Percentiles rank a stretch among this genome's conserved stretches.
Conservation (phyloP, 1,140 invertebrate species). For the Drosophila subpulchrella region DNA sequence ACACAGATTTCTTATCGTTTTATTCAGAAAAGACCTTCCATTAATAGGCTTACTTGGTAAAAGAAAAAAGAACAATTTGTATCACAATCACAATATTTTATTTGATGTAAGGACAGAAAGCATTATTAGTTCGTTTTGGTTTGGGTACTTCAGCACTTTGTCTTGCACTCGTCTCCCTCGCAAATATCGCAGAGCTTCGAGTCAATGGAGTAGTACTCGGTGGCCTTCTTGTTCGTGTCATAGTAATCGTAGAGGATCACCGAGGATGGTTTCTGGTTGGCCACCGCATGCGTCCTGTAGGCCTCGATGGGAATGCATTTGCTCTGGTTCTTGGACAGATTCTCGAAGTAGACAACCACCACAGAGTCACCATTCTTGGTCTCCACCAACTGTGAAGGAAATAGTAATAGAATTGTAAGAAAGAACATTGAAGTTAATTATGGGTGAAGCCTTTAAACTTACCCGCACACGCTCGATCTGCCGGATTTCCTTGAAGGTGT, state of each 20-base stretch:
- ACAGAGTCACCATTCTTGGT: constrained; percentile 90
- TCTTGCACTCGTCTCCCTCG: constrained; percentile 59
- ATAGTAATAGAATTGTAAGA: background rate
- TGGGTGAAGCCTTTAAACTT: constrained; percentile 13
- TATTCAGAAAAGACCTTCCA: no score
- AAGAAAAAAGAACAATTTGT: background rate
- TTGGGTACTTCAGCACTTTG: constrained; percentile 36
- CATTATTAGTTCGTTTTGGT: constrained; percentile 23
- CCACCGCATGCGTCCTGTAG: constrained; percentile 92
- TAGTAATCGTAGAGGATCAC: constrained; percentile 96
- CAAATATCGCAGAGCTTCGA: constrained; percentile 77
- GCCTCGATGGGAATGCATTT: constrained; percentile 94
- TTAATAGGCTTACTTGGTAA: no score
- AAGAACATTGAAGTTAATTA: background rate
- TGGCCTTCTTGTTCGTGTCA: constrained; percentile 90
- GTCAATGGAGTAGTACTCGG: constrained; percentile 70
- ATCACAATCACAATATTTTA: constrained; percentile 42
- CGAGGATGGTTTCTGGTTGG: constrained; percentile 92
- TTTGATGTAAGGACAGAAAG: constrained; percentile 3
- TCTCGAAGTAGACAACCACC: constrained; percentile 93
- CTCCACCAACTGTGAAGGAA: constrained; percentile 87
- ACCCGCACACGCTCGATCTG: constrained; percentile 70
- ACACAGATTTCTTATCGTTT: no score
- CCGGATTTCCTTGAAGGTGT: constrained; percentile 60
- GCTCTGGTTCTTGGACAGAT: constrained; percentile 87